A percentile compares a stretch with the other conserved stretches of the same genome.
These are phyloP conservation scores for Ophiothrix spiculata DNA, from an alignment of 35 echinoderm and acorn worm species.

Conservation along the genomic window DNA sequence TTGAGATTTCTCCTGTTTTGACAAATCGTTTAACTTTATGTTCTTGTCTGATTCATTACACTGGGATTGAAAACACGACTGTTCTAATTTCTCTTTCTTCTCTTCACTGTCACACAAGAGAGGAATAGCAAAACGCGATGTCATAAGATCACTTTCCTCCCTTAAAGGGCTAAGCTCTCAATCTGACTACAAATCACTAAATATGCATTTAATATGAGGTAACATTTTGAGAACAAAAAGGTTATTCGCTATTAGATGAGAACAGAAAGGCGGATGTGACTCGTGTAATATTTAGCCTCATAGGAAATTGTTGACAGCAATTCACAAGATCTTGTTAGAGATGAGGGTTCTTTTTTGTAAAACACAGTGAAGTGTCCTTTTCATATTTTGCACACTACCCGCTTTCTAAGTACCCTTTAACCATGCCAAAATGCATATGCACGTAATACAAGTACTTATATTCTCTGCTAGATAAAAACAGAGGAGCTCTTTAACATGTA, in stretches of 20 bases:
- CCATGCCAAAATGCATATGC: background rate
- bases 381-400: background rate
- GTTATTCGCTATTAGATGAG: background rate
- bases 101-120: background rate
- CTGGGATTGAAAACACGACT: background rate
- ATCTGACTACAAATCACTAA: background rate
- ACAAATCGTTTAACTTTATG: background rate
- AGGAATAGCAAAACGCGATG: background rate
- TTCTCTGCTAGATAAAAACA: background rate
- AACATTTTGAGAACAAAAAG: background rate
- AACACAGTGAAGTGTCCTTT: background rate
- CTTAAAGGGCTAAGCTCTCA: background rate
- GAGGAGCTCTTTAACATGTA: background rate
- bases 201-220: background rate
- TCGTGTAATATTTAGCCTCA: background rate
- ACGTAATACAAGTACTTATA: constrained; percentile 8
- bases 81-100: background rate
- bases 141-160: background rate
- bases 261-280: background rate
- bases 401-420: background rate
- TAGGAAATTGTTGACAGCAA: background rate
- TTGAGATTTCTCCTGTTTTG: background rate
- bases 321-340: background rate
- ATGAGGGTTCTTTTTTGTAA: background rate
- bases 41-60: background rate